A percentile compares a stretch with the other conserved stretches of the same genome.
phyloP scores from a whole-genome alignment of 2,797 vertebrate genomes.

The Hemibagrus guttatus region DNA sequence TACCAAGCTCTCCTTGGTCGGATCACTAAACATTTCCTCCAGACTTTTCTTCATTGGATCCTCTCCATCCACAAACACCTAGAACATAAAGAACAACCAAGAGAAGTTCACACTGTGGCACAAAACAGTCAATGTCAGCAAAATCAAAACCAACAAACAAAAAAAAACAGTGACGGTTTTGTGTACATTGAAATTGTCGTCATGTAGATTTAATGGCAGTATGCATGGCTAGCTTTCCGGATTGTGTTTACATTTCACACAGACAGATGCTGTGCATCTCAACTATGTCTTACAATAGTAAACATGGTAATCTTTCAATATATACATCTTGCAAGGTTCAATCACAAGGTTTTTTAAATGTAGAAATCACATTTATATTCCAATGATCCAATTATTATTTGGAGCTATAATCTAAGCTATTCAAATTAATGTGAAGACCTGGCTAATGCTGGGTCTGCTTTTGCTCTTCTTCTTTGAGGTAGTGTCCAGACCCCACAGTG shows the following conservation, averaged over 20 bases:
- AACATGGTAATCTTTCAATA: neutral
- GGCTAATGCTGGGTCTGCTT: constrained; percentile 89
- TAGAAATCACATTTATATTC: neutral
- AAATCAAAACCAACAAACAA: neutral
- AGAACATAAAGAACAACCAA: constrained; percentile 31
- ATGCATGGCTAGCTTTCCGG: neutral
- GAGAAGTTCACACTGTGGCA: neutral
- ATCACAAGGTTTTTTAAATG: neutral
- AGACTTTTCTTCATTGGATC: constrained; percentile 83
- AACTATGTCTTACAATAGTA: neutral
- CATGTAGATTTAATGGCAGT: neutral
- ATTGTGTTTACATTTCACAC: neutral
- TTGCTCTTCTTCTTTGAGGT: constrained; percentile 91
- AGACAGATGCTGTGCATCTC: constrained; percentile 18
- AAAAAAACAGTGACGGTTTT: neutral
- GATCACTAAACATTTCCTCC: constrained; percentile 85
- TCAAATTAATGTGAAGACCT: constrained; percentile 72
- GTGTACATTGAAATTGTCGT: neutral
- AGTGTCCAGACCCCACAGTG: constrained; percentile 96
- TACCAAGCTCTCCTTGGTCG: constrained; percentile 74
- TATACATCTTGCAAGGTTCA: neutral
- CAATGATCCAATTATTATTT: neutral
- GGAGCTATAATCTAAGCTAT: neutral
- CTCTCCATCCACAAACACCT: constrained; percentile 90
- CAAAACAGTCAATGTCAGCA: neutral